Evolutionary conservation across 2,888 invertebrate species (phyloP).

Genomic region (Drosophila histrio): DNA sequence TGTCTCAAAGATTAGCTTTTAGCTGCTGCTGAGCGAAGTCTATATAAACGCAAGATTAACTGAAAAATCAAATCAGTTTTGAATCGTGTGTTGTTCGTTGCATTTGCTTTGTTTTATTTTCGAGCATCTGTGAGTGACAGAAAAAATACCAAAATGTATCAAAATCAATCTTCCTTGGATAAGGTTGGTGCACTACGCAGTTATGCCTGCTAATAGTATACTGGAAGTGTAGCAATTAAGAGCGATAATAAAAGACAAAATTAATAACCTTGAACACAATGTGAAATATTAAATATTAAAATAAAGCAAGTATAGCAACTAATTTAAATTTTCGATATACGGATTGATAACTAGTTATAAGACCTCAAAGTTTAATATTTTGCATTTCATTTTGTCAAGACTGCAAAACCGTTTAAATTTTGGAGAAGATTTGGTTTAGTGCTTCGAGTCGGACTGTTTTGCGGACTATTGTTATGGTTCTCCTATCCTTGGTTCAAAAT

Average conservation of each 20-base stretch:
- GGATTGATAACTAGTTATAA: no score
- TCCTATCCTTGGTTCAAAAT: no score
- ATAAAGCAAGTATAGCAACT: no score
- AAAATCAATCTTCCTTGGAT: conserved; percentile 81
- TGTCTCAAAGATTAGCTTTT: conserved; percentile 53
- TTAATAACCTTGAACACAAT: not conserved
- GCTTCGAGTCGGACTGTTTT: no score
- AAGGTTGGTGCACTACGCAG: conserved; percentile 71
- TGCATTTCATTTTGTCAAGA: no score
- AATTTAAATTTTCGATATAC: not conserved
- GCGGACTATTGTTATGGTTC: no score
- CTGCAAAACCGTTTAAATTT: no score
- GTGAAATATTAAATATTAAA: conserved; percentile 3
- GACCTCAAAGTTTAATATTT: no score
- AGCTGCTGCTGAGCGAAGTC: conserved; percentile 49
- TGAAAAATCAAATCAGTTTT: conserved; percentile 64
- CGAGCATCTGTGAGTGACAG: conserved; percentile 12
- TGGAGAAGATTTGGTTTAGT: no score
- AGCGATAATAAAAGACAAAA: not conserved
- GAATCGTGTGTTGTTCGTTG: conserved; percentile 45
- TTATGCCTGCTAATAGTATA: not conserved
- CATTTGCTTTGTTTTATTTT: conserved; percentile 18
- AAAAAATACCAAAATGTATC: conserved; percentile 68
- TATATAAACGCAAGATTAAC: conserved; percentile 73
- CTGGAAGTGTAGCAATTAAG: not conserved